phyloP scores from a whole-genome alignment of 2,113 vertebrate species.

The Dryoscopus gambensis region DNA sequence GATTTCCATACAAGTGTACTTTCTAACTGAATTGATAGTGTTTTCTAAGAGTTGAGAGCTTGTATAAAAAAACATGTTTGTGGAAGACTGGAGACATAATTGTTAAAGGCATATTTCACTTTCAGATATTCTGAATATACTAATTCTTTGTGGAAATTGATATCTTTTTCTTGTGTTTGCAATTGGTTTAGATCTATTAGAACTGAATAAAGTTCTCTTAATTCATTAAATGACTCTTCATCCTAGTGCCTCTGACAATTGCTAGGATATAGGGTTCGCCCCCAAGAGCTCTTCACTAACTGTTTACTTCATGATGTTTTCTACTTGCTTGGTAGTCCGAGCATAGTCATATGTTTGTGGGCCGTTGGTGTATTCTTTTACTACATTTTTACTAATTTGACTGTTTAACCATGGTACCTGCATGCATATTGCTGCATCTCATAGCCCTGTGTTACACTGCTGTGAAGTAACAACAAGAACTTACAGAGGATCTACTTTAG shows the following conservation, averaged over 20 bases:
- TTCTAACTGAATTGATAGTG: neutral
- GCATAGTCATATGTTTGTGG: neutral
- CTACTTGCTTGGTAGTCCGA: neutral
- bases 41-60: neutral
- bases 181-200: neutral
- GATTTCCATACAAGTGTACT: neutral
- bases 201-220: neutral
- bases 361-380: neutral
- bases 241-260: neutral
- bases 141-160: neutral
- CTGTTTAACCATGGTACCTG: neutral
- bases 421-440: neutral
- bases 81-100: neutral
- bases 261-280: neutral
- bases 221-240: neutral
- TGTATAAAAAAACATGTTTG: neutral
- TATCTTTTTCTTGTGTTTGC: neutral
- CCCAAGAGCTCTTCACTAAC: neutral
- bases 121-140: neutral
- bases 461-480: neutral
- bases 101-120: neutral
- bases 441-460: neutral
- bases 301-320: neutral
- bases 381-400: neutral
- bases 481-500: neutral